These are phyloP conservation scores for Origma solitaria DNA, from an alignment of 2,113 vertebrate species.

Conservation along the genomic window DNA sequence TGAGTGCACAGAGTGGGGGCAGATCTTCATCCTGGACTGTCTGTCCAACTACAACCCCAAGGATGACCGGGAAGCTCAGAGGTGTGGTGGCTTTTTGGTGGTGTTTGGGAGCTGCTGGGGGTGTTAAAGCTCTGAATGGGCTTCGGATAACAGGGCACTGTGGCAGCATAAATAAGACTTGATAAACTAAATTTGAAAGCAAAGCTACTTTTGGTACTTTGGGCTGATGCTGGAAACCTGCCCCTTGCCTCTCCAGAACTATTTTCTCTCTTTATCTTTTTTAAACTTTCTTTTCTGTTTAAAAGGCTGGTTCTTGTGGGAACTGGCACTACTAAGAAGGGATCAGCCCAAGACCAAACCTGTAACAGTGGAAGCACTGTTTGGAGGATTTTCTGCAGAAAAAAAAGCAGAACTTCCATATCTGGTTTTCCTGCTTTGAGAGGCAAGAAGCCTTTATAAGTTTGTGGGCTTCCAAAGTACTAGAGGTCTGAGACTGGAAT, in stretches of 20 bases:
- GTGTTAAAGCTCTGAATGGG: neutral
- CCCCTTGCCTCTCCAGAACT: neutral
- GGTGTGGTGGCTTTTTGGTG: slow-evolving; percentile 66
- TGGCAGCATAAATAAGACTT: neutral
- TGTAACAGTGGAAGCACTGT: neutral
- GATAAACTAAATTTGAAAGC: neutral
- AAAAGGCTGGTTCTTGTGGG: neutral
- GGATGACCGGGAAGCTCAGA: slow-evolving; percentile 96
- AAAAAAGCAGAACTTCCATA: neutral
- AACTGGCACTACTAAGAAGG: neutral
- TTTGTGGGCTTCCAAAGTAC: neutral
- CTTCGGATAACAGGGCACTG: neutral
- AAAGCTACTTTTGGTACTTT: neutral
- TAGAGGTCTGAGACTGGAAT: neutral
- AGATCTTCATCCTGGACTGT: slow-evolving; percentile 99
- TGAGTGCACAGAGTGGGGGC: slow-evolving; percentile 98
- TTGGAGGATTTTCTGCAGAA: neutral
- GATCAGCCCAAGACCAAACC: neutral
- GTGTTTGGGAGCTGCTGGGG: neutral
- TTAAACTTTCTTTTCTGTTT: neutral
- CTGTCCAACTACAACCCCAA: slow-evolving; percentile 98
- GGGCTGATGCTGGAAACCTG: neutral
- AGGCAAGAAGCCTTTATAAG: neutral
- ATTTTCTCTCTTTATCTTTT: neutral
- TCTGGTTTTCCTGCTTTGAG: neutral